These are phyloP conservation scores for Sandelia bainsii DNA, from an alignment of 2,797 vertebrate genomes.

Conservation along the genomic window DNA sequence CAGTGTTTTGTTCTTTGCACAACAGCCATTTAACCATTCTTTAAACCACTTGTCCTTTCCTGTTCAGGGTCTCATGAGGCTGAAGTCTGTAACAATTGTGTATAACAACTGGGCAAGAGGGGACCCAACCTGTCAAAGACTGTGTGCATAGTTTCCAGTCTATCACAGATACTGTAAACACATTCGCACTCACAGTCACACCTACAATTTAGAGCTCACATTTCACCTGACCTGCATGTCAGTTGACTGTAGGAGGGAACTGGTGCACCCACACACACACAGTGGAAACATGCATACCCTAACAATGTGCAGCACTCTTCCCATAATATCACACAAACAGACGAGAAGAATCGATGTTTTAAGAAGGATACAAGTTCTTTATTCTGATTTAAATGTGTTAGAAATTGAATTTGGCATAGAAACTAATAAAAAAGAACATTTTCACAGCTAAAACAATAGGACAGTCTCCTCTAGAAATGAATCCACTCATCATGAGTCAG, in stretches of 20 bases:
- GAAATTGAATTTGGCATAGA: no score
- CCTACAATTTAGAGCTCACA: slow-evolving; percentile 33
- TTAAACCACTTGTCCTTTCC: slow-evolving; percentile 20
- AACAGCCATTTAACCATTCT: neutral
- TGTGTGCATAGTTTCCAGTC: slow-evolving; percentile 9
- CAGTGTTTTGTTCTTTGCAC: slow-evolving; percentile 5
- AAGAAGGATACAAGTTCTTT: neutral
- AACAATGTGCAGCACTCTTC: neutral
- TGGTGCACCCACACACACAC: slow-evolving; percentile 2
- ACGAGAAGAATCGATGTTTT: neutral
- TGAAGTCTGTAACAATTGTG: neutral
- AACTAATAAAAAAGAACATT: neutral
- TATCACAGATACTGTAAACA: slow-evolving; percentile 16
- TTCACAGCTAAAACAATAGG: neutral
- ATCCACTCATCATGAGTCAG: slow-evolving; percentile 6
- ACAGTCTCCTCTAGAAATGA: neutral
- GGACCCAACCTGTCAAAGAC: slow-evolving; percentile 1
- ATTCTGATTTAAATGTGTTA: neutral
- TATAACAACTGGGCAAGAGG: neutral
- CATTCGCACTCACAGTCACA: slow-evolving; percentile 31
- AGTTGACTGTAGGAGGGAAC: slow-evolving; percentile 10
- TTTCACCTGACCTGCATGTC: slow-evolving; percentile 38
- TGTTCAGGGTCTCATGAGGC: neutral
- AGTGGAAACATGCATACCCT: neutral
- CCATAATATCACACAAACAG: neutral